Base-by-base conservation (phyloP, 2,888 invertebrate species). In the Operophtera brumata region DNA sequence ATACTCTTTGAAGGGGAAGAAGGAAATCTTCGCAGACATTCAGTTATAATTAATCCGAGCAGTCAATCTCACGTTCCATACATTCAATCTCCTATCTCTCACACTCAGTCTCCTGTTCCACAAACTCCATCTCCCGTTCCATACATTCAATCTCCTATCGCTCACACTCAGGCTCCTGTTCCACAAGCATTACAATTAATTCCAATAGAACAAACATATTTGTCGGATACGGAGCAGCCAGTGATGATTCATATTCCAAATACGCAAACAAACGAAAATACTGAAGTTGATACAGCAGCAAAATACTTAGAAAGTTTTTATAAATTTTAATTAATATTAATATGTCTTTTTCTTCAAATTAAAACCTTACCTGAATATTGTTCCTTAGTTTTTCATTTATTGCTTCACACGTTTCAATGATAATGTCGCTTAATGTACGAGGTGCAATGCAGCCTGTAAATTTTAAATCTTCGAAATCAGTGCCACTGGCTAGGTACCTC, bases 1-100 rank as follows among this genome's bases (percentile, higher is more conserved):
- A 57, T 57, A 53, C 49, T 57, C 36, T 57, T 57, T 57, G 57
- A 53, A 57, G 55, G 55, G 56, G 28, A 57, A 57, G 51, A 52
- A 45, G 57, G 53, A 53, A 52, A 53, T 53, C 53, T 57, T 53
- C 46, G 36, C 11, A 52, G 45, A 46, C 45, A 46, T 46, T 50
- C 49, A 30, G 47, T 47, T 20, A 42, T 46, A 47, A 52, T 47
- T 42, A 46, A 48, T 42, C 41, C 35, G 48, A 48, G 42, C 48
- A 48, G 43, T 47, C 47, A 46, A 45, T 28, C 2, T 43, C 43
- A 5, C 13, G 32, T 43, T 43, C 43, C 43, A 43, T 32, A 43
- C 30, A 43, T 32, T 43, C 43, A 30, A 13, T 43, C 43, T 28
- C 28, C 28, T 43, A 34, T 43, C 36, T 45, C 45, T 45, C 26